Conservation (phyloP, 1,140 invertebrate species). For the Epicauta chinensis region DNA sequence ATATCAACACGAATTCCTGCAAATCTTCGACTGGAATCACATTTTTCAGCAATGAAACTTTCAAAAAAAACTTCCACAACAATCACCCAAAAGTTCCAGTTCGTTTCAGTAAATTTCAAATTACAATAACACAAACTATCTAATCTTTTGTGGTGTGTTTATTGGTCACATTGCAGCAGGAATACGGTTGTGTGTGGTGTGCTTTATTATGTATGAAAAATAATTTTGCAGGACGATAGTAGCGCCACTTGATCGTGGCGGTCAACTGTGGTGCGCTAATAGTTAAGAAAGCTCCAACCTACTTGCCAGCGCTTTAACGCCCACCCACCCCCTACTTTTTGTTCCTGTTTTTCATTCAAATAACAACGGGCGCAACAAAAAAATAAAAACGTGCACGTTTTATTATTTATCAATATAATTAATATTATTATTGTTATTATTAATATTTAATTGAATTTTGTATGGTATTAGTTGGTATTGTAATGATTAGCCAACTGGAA, state of each 20-base stretch:
- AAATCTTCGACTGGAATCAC: neutral
- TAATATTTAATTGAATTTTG: conserved; percentile 4
- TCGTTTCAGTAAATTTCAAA: too few relatives aligned
- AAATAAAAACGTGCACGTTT: conserved; percentile 1
- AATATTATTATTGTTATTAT: too few relatives aligned
- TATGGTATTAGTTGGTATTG: neutral
- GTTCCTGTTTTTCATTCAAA: conserved; percentile 7
- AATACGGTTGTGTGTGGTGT: conserved; percentile 14
- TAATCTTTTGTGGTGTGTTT: too few relatives aligned
- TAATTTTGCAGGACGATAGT: conserved; percentile 3
- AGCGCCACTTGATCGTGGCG: conserved; percentile 22
- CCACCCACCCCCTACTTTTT: conserved; percentile 19
- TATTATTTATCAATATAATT: too few relatives aligned
- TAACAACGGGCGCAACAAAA: conserved; percentile 10
- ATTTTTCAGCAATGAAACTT: too few relatives aligned
- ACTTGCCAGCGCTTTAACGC: conserved; percentile 23
- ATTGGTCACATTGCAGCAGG: conserved; percentile 13
- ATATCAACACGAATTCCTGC: neutral
- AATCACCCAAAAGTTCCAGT: too few relatives aligned
- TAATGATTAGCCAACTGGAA: conserved; percentile 2
- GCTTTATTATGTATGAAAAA: neutral
- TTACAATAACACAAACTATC: too few relatives aligned
- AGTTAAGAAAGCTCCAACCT: conserved; percentile 20
- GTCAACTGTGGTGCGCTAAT: conserved; percentile 19
- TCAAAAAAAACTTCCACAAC: too few relatives aligned